These are phyloP conservation scores for Zeuzera pyrina DNA, from an alignment of 2,888 invertebrate species.

Conservation along the genomic window DNA sequence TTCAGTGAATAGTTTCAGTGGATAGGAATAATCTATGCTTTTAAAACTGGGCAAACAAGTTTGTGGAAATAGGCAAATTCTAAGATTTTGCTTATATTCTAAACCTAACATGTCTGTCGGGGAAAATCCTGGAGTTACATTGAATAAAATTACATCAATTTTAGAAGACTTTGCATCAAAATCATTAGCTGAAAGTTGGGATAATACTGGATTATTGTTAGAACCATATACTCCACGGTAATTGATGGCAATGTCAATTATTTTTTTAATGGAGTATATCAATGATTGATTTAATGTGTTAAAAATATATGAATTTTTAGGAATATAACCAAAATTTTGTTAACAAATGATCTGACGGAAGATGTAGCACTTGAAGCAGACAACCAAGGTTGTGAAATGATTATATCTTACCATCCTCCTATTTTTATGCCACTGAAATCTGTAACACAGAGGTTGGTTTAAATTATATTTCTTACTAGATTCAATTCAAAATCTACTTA, in stretches of 20 bases:
- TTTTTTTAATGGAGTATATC: background rate
- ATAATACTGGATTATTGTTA: slow-evolving; percentile 93
- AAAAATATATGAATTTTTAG: slow-evolving; percentile 41
- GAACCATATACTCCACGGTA: slow-evolving; percentile 79
- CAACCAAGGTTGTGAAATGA: slow-evolving; percentile 78
- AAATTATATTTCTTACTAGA: background rate
- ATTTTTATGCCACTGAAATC: slow-evolving; percentile 90
- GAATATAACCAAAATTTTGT: slow-evolving; percentile 76
- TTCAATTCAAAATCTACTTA: background rate
- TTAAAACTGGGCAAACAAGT: slow-evolving; percentile 33
- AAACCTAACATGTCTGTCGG: slow-evolving; percentile 37
- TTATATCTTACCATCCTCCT: slow-evolving; percentile 96
- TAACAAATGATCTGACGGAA: slow-evolving; percentile 95
- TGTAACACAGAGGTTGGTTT: slow-evolving; percentile 80
- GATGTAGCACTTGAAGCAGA: slow-evolving; percentile 88
- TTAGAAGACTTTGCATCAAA: slow-evolving; percentile 81
- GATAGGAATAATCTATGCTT: too few relatives aligned
- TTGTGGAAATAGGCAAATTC: slow-evolving; percentile 21
- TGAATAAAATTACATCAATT: slow-evolving; percentile 67
- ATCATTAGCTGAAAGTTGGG: slow-evolving; percentile 88
- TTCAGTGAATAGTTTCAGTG: too few relatives aligned
- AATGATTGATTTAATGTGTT: background rate
- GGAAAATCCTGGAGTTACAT: slow-evolving; percentile 48
- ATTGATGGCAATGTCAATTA: slow-evolving; percentile 1
- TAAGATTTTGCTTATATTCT: slow-evolving; percentile 24